Percentiles rank a stretch among this genome's conserved stretches.
Conservation (phyloP, 2,113 vertebrate genomes). For the Sorex araneus region DNA sequence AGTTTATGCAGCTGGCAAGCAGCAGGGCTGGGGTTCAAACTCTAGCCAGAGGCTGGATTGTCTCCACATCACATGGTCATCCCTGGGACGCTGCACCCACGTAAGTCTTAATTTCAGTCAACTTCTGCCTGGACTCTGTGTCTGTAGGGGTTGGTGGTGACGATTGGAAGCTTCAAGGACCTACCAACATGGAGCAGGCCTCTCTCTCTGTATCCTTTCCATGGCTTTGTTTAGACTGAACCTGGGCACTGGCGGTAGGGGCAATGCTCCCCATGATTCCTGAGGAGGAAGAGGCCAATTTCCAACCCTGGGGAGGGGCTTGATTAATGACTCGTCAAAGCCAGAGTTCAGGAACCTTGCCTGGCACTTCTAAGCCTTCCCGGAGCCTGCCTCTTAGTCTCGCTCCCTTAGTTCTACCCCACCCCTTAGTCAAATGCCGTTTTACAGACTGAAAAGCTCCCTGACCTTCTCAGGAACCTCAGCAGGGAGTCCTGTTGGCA, state of each 20-base stretch:
- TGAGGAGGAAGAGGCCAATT: neutral
- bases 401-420: neutral
- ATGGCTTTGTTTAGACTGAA: neutral
- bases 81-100: neutral
- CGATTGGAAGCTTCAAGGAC: neutral
- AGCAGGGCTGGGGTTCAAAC: neutral
- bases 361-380: neutral
- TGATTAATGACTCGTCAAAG: slow-evolving; percentile 22
- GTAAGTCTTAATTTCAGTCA: neutral
- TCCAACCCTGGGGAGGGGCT: neutral
- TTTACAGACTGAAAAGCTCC: slow-evolving; percentile 68
- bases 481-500: slow-evolving; percentile 67
- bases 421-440: neutral
- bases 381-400: neutral
- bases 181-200: neutral
- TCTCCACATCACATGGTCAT: rapidly evolving
- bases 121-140: neutral
- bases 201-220: neutral
- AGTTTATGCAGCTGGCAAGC: neutral
- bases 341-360: slow-evolving; percentile 24
- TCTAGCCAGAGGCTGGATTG: neutral
- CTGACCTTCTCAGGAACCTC: slow-evolving; percentile 29
- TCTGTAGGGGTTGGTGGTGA: neutral
- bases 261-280: neutral
- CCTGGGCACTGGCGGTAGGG: neutral